Conservation (phyloP, 1,140 invertebrate genomes). For the Epicauta chinensis region DNA sequence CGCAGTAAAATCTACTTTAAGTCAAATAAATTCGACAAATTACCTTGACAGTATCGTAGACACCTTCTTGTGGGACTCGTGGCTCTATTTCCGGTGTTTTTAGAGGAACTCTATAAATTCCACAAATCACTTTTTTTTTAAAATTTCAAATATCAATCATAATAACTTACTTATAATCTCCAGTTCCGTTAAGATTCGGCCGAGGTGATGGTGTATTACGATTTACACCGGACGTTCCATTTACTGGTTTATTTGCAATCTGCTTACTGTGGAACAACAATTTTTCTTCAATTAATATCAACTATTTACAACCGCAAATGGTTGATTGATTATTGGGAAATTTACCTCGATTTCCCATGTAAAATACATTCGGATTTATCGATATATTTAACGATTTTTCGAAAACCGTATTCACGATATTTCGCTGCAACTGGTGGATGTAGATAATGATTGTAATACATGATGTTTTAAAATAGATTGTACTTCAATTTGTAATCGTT, state of each 20-base stretch:
- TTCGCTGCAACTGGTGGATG: conserved; percentile 39
- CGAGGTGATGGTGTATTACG: conserved; percentile 27
- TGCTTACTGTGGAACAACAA: conserved; percentile 28
- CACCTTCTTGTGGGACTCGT: conserved; percentile 41
- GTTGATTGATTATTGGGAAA: not conserved
- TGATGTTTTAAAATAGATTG: conserved; percentile 17
- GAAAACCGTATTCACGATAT: conserved; percentile 32
- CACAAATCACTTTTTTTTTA: conserved; percentile 3
- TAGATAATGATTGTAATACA: conserved; percentile 44
- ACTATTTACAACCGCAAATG: not conserved
- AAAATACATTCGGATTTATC: conserved; percentile 34
- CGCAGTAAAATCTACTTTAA: not conserved
- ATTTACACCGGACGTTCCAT: conserved; percentile 20
- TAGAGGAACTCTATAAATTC: conserved; percentile 3
- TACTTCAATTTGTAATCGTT: no score
- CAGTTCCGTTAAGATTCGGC: conserved; percentile 33
- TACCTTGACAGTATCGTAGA: conserved; percentile 47
- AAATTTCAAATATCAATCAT: conserved; percentile 4
- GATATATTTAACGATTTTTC: conserved; percentile 35
- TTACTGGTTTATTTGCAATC: conserved; percentile 24
- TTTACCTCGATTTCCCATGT: conserved; percentile 19
- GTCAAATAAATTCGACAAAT: not conserved
- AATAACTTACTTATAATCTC: conserved; percentile 29
- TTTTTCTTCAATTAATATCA: not conserved
- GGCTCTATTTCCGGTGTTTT: conserved; percentile 29